Base-by-base conservation (phyloP, 2,888 invertebrate genomes). In the Brenthis hecate region DNA sequence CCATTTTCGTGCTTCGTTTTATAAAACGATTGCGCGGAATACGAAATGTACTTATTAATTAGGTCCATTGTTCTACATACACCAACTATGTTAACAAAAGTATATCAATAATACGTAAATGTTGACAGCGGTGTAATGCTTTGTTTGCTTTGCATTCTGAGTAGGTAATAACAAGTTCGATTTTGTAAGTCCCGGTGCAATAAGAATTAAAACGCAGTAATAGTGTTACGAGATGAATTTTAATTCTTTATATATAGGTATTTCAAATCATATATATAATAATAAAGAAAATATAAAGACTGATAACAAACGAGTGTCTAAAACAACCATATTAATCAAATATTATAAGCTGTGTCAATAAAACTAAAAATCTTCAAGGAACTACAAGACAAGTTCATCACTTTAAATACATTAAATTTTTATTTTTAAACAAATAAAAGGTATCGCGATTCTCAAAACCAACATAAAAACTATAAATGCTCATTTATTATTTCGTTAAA, bases 401-500 rank as follows among this genome's bases (percentile, higher is more conserved):
- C 11, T 43, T 43, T 43, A 43, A 43, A 43, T 61, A 11, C 11
- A 60, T 60, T 28, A 50, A 47, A 4, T 1, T 50, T 60, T 50
- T 60, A n/a, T 23, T 13, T 50, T 28, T n/a, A 62, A 62, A 53
- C 51, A 62, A 60, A 60, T 60, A 60, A 60, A 60, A 60, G 48
- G 50, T 50, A n/a, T 65, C 65, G 57, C 19, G 23, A 16, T 55
- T 63, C 50, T 58, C 53, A 71, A 71, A 68, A 68, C 68, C 65
- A 68, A 71, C 65, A 70, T 50, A 66, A 63, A 57, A 65, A 68
- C 66, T 54, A 53, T 60, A 66, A 61, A 48, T n/a, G 60, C 68
- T 68, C 71, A 58, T 71, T 71, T 71, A 68, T 68, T 63, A 66
- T 63, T 36, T 71, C 68, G 58, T 66, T 68, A 71, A 71, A 71